These are phyloP conservation scores for Girardinus metallicus DNA, from an alignment of 2,797 vertebrate genomes.

Conservation along the genomic window DNA sequence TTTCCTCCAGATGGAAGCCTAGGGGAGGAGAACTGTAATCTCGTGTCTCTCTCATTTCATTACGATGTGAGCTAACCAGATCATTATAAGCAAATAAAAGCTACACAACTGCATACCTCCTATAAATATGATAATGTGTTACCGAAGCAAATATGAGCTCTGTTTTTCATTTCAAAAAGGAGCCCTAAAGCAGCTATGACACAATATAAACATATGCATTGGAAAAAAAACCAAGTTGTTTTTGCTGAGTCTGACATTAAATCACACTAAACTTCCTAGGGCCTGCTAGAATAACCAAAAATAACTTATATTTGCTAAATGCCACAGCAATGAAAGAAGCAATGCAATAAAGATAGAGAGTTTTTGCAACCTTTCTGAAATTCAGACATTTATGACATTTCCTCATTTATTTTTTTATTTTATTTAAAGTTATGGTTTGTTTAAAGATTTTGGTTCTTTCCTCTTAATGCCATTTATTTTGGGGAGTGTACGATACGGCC, in stretches of 20 bases:
- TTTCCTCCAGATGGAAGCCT: conserved; percentile 38
- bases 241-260: not conserved
- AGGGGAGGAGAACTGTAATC: conserved; percentile 30
- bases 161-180: conserved; percentile 47
- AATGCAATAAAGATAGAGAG: not conserved
- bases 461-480: not conserved
- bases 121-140: conserved; percentile 45
- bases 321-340: not conserved
- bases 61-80: conserved; percentile 38
- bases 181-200: conserved; percentile 49
- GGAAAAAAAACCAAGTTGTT: not conserved
- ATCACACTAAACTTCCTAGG: not conserved
- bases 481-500: not conserved
- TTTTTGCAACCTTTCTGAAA: not conserved
- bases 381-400: not conserved
- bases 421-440: not conserved
- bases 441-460: not conserved
- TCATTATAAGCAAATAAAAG: conserved; percentile 61
- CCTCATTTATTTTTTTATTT: not conserved
- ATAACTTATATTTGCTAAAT: not conserved
- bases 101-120: conserved; percentile 22
- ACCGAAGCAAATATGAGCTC: conserved; percentile 36
- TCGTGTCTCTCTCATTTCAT: conserved; percentile 46
- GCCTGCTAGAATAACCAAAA: not conserved
- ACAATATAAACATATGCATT: not conserved